Conservation (phyloP, 2,113 vertebrate species). For the Hemicordylus capensis region DNA sequence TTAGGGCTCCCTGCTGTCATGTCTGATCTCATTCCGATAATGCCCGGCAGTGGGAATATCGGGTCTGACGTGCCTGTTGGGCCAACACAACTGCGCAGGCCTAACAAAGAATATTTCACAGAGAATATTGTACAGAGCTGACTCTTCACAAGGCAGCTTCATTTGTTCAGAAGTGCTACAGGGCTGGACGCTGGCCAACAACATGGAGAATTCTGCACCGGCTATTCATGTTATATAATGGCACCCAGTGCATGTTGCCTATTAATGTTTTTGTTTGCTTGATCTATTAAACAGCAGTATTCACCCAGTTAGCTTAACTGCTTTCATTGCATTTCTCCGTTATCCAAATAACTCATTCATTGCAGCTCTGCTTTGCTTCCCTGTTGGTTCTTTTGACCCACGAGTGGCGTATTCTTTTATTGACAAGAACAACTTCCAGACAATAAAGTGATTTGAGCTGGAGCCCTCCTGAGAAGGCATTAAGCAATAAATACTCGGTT, state of each 20-base stretch:
- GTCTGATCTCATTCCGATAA: too few species aligned
- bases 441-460: not conserved
- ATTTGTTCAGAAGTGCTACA: too few species aligned
- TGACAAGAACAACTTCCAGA: slow-evolving; percentile 16
- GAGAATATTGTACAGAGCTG: too few species aligned
- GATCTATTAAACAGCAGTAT: not conserved
- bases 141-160: too few species aligned
- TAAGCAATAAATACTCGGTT: slow-evolving; percentile 19
- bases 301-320: not conserved
- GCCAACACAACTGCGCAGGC: too few species aligned
- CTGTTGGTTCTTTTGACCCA: not conserved
- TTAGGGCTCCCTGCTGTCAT: too few species aligned
- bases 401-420: not conserved
- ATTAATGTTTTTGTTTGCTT: not conserved
- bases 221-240: not conserved
- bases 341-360: not conserved
- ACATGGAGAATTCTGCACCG: not conserved
- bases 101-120: too few species aligned
- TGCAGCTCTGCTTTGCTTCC: not conserved
- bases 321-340: not conserved
- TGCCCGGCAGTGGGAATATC: too few species aligned
- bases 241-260: not conserved
- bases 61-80: too few species aligned
- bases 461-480: not conserved
- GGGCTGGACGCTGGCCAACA: too few species aligned